Base-by-base conservation (phyloP, 1,140 invertebrate genomes). In the Euglossa dilemma region DNA sequence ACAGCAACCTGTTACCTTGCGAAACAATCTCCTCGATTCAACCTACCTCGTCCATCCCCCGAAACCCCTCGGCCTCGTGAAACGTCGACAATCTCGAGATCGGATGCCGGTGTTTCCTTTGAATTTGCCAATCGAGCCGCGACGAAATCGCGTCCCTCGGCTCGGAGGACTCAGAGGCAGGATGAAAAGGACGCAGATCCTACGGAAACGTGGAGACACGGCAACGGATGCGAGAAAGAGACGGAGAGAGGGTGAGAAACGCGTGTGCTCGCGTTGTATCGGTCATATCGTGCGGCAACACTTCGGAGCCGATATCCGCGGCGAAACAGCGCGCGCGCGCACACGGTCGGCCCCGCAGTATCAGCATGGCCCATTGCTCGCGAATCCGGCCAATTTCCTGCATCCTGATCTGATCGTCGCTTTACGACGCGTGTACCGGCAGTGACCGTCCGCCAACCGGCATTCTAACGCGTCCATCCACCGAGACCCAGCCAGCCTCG, bases 381-480 rank as follows among this genome's bases (percentile, higher is more conserved):
- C 91, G 89, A 94, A 94, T 93, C 92, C 92, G 93, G 91, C 93
- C 93, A 94, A 94, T 94, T 94, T 94, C 93, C 93, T 92, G 90
- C 87, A 85, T 90, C 91, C 91, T 91, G 92, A 93, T 93, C 92
- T 90, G 92, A 93, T 94, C 93, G 92, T 92, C 94, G 94, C 94
- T 94, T 94, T 94, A 94, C 93, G 94, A 94, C 90, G 92, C 92
- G 89, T 93, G 91, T 92, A 92, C 87, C 82, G 54, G 54, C 50
- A 69, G 45, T 64, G 66, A 61, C 59, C 67, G 79, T 88, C 52
- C 64, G 79, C 69, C 85, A 50, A 80, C 54, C 80, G 73, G 80
- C 52, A 43, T 72, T 72, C 66, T 69, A 69, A 47, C 66, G 66
- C 66, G 66, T 47, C 66, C 52, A 72, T 72, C 64, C 74, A 59